Conservation (phyloP, 1,140 invertebrate species). For the Magallana gigas region DNA sequence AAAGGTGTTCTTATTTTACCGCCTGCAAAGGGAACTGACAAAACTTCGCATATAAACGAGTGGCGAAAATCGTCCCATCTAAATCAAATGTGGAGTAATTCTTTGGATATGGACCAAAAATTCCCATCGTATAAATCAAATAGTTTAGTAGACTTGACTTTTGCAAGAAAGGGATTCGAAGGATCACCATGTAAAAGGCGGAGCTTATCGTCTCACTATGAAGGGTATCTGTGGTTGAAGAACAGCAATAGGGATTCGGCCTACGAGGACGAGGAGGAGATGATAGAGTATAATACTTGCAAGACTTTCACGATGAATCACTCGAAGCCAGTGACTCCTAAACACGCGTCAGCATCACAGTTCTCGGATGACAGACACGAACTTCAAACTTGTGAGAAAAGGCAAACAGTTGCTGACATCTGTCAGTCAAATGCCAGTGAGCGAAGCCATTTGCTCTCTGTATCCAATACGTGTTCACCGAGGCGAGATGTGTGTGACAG, state of each 20-base stretch:
- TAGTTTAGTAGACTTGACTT: slow-evolving; percentile 67
- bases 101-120: slow-evolving; percentile 54
- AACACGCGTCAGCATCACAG: slow-evolving; percentile 8
- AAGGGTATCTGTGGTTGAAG: slow-evolving; percentile 67
- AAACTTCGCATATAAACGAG: slow-evolving; percentile 64
- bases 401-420: slow-evolving; percentile 6
- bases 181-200: slow-evolving; percentile 61
- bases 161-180: slow-evolving; percentile 54
- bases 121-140: slow-evolving; percentile 67
- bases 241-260: slow-evolving; percentile 62
- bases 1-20: slow-evolving; percentile 32
- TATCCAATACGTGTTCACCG: not conserved
- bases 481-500: slow-evolving; percentile 48
- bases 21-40: slow-evolving; percentile 50
- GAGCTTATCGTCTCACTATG: slow-evolving; percentile 68
- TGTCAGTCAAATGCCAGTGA: slow-evolving; percentile 19
- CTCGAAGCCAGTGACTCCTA: slow-evolving; percentile 8
- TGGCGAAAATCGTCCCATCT: slow-evolving; percentile 67
- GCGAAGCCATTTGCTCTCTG: not conserved
- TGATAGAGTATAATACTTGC: slow-evolving; percentile 53
- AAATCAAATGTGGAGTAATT: slow-evolving; percentile 65
- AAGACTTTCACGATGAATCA: not conserved
- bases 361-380: not conserved
- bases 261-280: slow-evolving; percentile 66
- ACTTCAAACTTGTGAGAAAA: slow-evolving; percentile 13